These are phyloP conservation scores for Masnerella sp. DNA, from an alignment of 2,888 invertebrate genomes.

Conservation along the genomic window DNA sequence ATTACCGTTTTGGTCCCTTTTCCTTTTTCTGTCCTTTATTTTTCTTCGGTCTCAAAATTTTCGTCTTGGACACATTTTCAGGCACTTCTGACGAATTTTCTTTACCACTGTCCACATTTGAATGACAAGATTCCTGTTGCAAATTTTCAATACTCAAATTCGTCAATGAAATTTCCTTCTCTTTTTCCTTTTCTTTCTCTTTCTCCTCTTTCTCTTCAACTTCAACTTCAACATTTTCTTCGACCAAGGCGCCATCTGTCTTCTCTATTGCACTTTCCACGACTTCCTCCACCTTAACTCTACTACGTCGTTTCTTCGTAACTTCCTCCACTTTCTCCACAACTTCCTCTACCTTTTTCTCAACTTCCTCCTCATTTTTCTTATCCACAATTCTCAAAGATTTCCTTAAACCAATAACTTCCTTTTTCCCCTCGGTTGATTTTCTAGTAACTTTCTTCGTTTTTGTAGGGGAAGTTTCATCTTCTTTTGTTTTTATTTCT, in stretches of 20 bases:
- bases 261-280: constrained; percentile 24
- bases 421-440: constrained; percentile 33
- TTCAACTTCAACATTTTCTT: background rate
- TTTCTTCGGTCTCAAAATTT: constrained; percentile 71
- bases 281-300: constrained; percentile 22
- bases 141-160: constrained; percentile 68
- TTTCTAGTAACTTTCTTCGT: constrained; percentile 52
- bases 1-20: constrained; percentile 62
- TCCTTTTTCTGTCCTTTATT: constrained; percentile 69
- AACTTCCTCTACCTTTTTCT: constrained; percentile 54
- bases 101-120: constrained; percentile 75
- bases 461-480: background rate
- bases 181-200: too few species aligned
- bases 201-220: constrained; percentile 10
- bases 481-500: too few species aligned
- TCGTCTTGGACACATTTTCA: constrained; percentile 68
- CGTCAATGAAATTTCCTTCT: constrained; percentile 47
- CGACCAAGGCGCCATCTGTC: background rate
- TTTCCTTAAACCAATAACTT: constrained; percentile 63
- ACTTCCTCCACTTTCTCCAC: constrained; percentile 23
- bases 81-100: constrained; percentile 73
- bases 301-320: constrained; percentile 9
- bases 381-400: constrained; percentile 67
- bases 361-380: constrained; percentile 57
- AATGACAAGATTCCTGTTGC: constrained; percentile 72